These are phyloP conservation scores for Ferdinandea cuprea DNA, from an alignment of 2,888 invertebrate genomes.

Conservation along the genomic window DNA sequence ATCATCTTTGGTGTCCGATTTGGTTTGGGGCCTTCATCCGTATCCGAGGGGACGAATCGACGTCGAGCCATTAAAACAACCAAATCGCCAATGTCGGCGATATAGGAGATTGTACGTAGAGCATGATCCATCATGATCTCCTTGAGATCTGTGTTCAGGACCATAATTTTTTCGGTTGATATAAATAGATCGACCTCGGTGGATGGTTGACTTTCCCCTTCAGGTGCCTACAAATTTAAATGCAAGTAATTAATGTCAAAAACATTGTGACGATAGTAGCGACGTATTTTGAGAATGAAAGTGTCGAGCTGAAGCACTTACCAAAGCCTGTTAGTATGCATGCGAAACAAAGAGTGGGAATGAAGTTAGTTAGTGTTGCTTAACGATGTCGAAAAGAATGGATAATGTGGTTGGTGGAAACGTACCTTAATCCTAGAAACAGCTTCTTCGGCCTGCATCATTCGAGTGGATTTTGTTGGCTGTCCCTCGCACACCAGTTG, in stretches of 20 bases:
- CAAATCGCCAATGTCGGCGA: constrained; percentile 99
- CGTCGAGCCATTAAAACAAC: constrained; percentile 99
- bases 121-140: constrained; percentile 99
- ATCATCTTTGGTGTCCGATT: constrained; percentile 98
- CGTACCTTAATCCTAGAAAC: constrained; percentile 99
- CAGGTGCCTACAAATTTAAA: constrained; percentile 90
- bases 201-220: constrained; percentile 98
- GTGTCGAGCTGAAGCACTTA: constrained; percentile 74
- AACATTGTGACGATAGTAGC: not conserved
- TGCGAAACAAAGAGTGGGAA: constrained; percentile 60
- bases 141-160: constrained; percentile 98
- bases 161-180: constrained; percentile 99
- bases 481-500: constrained; percentile 99
- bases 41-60: constrained; percentile 94
- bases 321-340: constrained; percentile 78
- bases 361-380: constrained; percentile 54
- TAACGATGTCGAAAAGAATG: constrained; percentile 29
- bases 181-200: constrained; percentile 99
- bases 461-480: constrained; percentile 98
- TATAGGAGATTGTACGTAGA: constrained; percentile 98
- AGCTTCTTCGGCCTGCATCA: constrained; percentile 99
- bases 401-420: constrained; percentile 1
- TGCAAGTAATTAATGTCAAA: not conserved
- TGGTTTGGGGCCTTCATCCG: constrained; percentile 87
- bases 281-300: not conserved